Conservation (phyloP, 2,888 invertebrate species). For the Rapana venosa region DNA sequence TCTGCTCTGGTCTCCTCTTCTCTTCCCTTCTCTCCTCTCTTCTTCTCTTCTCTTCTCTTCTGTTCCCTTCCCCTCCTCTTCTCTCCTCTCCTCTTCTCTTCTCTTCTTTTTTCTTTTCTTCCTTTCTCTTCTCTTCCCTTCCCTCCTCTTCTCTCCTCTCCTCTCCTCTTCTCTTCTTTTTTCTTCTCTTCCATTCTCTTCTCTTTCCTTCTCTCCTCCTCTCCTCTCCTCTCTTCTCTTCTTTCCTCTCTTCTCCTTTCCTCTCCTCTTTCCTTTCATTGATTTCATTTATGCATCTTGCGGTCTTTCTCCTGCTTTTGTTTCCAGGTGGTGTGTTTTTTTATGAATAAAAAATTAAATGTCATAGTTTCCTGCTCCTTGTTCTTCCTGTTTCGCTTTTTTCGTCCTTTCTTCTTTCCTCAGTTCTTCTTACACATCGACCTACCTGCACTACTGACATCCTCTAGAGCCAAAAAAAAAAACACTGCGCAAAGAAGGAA, state of each 20-base stretch:
- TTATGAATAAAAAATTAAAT: no score
- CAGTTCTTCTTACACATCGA: not conserved
- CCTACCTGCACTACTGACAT: no score
- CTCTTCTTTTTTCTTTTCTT: not conserved
- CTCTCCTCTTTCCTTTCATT: not conserved
- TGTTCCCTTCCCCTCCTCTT: not conserved
- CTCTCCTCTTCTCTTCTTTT: no score
- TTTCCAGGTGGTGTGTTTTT: no score
- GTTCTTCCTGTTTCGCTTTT: not conserved
- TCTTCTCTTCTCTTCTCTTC: not conserved
- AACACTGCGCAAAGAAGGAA: no score
- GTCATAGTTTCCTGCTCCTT: no score
- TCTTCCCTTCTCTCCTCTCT: not conserved
- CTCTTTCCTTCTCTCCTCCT: no score
- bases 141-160: no score
- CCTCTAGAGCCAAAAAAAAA: no score
- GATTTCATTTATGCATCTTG: no score
- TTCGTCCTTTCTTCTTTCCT: not conserved
- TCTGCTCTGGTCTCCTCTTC: not conserved
- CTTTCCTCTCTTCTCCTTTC: not conserved
- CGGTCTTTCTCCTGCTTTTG: no score
- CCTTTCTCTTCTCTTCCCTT: not conserved
- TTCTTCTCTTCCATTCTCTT: no score
- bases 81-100: not conserved
- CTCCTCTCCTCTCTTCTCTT: not conserved